Evolutionary conservation across 2,113 vertebrate species (phyloP), one percentile per base, ranked within the genome.

Genomic region (Sapayoa aenigma): DNA sequence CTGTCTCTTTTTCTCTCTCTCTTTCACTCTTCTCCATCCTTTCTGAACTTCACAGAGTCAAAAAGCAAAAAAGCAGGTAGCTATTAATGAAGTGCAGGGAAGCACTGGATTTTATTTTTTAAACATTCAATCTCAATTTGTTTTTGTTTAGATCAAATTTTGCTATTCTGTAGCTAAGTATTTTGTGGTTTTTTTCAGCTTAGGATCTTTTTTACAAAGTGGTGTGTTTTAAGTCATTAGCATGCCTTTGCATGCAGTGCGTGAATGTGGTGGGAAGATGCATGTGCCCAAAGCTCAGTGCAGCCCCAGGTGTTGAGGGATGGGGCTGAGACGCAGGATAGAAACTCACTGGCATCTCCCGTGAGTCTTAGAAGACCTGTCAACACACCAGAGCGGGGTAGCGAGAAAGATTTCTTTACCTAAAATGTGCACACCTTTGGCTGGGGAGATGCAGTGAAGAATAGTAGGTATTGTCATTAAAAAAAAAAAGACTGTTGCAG

Each of bases 201-300:
- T 44, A 55, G 35, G 59, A 17, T 7, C 11, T 19, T 55, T 82
- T 30, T 37, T 28, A 30, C 5, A 3, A 58, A 53, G 41, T 12
- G 14, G 21, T 17, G 12, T 76, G 11, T n/a, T 76, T 85, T 37
- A 6, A 14, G 18, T 47, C 0, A 0, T 23, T 35, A 10, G 10
- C 11, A 0, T 42, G 21, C 47, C 12, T 67, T 71, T 0, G 0
- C 28, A 41, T 65, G 49, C 33, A 27, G 16, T 2, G 17, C 25
- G 1, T 6, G 22, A 12, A 20, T 8, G 19, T 30, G 58, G 12
- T 65, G 68, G 62, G 67, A 80, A 33, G 63, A 20, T 19, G 20
- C 1, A 0, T 21, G 47, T 59, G 39, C 18, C 21, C 50, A 46
- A 8, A 5, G 22, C n/a, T 71, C 25, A 3, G 44, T 42, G 73